Evolutionary conservation across 2,888 invertebrate genomes (phyloP), one percentile per base, ranked within the genome.

Genomic region (Drosophila recens): DNA sequence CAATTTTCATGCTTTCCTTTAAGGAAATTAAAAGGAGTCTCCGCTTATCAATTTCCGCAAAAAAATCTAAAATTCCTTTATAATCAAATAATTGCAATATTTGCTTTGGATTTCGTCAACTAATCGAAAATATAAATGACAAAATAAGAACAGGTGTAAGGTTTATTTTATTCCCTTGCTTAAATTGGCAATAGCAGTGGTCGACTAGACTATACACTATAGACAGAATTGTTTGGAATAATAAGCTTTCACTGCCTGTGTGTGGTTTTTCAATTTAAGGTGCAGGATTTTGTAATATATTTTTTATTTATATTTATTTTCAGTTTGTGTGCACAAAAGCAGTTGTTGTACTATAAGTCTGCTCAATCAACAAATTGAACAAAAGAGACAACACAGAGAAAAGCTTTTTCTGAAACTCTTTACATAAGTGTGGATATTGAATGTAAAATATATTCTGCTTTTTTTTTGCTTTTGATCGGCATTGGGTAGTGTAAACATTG

Each of bases 401-500:
- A 67, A 63, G 46, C 52, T 46, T 61, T 73, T 65, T 42, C 36
- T 11, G n/a, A 42, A 57, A 27, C 45, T n/a, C 15, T 75, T 63
- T 73, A n/a, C 46, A 46, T 17, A 36, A 45, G 15, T 36, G 36
- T 46, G 27, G 27, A 23, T 36, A 46, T 23, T 45, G 33, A 34
- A 34, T 45, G 46, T 46, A 46, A 23, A 42, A 34, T 43, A 17
- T 49, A 46, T 38, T 38, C 36, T 34, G 42, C 15, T 46, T 42
- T 67, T 58, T 27, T 17, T 27, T 27, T 27, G 0, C 4, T 23
- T 23, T 15, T 34, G 38, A 43, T 30, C 68, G 15, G 33, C 54
- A 62, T 40, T 17, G 11, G 8, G 10, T 33, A 48, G 54, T 66
- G 74, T 62, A 72, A 72, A 75, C 69, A 80, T 59, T 51, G 52